Evolutionary conservation across 2,888 invertebrate genomes (phyloP).

Genomic region (Limnephilus marmoratus): DNA sequence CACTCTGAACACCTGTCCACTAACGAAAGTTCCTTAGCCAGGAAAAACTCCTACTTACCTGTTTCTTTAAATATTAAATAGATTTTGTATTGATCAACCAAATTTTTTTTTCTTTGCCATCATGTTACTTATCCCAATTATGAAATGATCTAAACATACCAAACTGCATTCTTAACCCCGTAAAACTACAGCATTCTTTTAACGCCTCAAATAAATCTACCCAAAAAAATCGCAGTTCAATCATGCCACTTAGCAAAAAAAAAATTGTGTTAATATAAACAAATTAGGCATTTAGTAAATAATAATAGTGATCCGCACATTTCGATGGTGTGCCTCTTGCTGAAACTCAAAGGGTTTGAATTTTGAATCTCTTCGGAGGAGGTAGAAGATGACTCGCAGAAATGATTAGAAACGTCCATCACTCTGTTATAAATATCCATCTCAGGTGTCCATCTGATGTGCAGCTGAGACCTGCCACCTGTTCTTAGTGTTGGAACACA

Average conservation of each 20-base stretch:
- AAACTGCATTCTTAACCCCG: neutral
- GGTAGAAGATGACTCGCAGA: constrained; percentile 60
- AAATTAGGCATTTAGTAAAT: neutral
- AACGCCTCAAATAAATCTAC: neutral
- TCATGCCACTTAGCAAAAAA: neutral
- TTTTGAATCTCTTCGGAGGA: neutral
- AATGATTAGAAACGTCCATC: constrained; percentile 63
- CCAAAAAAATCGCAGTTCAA: neutral
- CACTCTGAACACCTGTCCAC: neutral
- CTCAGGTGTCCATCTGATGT: constrained; percentile 57
- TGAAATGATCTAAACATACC: neutral
- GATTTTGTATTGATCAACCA: neutral
- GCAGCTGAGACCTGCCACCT: constrained; percentile 35
- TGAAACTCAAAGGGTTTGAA: neutral
- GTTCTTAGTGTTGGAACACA: constrained; percentile 20
- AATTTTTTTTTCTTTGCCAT: neutral
- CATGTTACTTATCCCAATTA: neutral
- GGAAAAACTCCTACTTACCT: neutral
- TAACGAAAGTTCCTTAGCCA: neutral
- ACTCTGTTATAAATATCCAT: constrained; percentile 53
- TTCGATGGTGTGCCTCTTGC: neutral
- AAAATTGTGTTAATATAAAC: neutral
- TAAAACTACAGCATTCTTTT: neutral
- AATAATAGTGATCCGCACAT: neutral
- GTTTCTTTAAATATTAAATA: neutral